Base-by-base conservation (phyloP, 37 sponge, comb jelly and placozoan species). In the Mnemiopsis leidyi region DNA sequence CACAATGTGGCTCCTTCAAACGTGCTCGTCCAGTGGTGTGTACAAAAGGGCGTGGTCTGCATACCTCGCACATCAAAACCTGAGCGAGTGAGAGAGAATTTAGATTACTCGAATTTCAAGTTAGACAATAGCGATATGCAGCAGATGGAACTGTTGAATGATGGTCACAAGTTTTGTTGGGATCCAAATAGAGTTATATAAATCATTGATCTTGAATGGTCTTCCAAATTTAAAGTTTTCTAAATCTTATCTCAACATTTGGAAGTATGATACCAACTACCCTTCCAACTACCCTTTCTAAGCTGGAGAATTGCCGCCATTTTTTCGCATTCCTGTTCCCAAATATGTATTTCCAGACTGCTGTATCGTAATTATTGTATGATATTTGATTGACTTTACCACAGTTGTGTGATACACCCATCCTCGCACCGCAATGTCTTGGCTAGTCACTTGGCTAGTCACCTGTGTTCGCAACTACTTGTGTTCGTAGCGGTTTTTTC, bases 1-100 rank as follows among this genome's bases (percentile, higher is more conserved):
- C 90, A 85, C 61, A 0, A 23, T 38, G 61, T 38, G 32, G 0
- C 5, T 5, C 67, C 90, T 7, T 23, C 36, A 9, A 26, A 38
- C 2, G 90, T 85, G 2, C 61, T 85, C 0, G 36, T 85, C 3
- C 32, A 85, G 29, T 85, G 90, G 90, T 37, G 61, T 38, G 0
- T 38, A 23, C 48, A 40, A 25, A 26, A 38, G 25, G 31, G 36
- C 23, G 90, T 38, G 23, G 39, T 39, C 16, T 85, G 90, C 23
- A 85, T 85, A 2, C 90, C 90, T 3, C 32, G 90, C n/a, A 85
- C 90, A n/a, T 39, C 90, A 38, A 85, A 85, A 39, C 20, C 67
- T 85, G 90, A 85, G 26, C 40, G 90, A 26, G 35, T 85, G 0
- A 26, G 9, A 0, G 67, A 85, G 0, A 85, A 85, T 23, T 23